Percentiles rank a stretch among this genome's conserved stretches.
Conservation (phyloP, 2,888 invertebrate species). For the Elysia crispata region DNA sequence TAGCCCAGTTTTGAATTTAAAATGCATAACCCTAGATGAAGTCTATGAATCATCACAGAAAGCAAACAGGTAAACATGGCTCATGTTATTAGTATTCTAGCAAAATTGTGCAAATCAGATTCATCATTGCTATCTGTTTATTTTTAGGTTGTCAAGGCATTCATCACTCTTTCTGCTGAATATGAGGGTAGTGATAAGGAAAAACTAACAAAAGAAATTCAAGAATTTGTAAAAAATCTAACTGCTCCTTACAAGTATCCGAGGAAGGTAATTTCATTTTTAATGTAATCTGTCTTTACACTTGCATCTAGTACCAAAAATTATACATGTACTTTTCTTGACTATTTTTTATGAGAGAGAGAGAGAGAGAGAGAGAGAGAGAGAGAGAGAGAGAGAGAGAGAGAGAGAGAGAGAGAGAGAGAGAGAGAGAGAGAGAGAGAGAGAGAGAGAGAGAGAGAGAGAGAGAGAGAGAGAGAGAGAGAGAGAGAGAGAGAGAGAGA, state of each 20-base stretch:
- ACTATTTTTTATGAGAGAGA: no score
- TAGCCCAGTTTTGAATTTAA: no score
- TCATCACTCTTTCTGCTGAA: conserved; percentile 74
- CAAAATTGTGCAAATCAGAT: no score
- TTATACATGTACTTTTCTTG: no score
- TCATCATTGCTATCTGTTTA: no score
- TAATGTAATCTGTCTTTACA: no score
- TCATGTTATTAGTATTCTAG: no score
- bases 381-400: conserved; percentile 22
- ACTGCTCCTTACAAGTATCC: conserved; percentile 80
- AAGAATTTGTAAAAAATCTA: conserved; percentile 76
- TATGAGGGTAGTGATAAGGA: conserved; percentile 59
- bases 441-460: conserved; percentile 10
- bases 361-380: not conserved
- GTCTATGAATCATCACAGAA: no score
- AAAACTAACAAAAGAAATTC: conserved; percentile 73
- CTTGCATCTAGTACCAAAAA: no score
- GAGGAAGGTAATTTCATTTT: conserved; percentile 78
- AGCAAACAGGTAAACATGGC: no score
- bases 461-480: not conserved
- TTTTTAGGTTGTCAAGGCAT: conserved; percentile 79
- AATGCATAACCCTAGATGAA: no score
- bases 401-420: conserved; percentile 29
- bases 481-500: conserved; percentile 3
- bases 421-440: conserved; percentile 27